These are phyloP conservation scores for Muscicapa comitata DNA, from an alignment of 2,797 vertebrate genomes.

Conservation along the genomic window DNA sequence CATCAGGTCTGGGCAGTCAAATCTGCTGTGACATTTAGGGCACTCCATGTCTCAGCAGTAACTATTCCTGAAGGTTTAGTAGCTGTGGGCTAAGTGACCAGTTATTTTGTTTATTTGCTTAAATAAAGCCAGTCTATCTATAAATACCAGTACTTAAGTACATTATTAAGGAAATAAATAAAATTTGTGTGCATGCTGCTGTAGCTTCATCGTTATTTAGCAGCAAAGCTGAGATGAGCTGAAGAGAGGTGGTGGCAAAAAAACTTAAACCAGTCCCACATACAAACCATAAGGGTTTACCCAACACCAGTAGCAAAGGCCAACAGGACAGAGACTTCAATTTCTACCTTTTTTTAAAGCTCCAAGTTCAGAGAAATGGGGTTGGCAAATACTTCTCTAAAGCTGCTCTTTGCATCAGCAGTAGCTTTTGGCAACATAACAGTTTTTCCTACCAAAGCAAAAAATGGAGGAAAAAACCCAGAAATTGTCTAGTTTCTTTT, in stretches of 20 bases:
- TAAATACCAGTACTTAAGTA: neutral
- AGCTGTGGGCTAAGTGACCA: neutral
- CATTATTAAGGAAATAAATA: neutral
- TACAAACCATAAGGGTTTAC: neutral
- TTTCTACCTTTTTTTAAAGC: neutral
- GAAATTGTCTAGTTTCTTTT: slow-evolving; percentile 13
- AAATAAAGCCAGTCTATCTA: neutral
- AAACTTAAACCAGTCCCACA: neutral
- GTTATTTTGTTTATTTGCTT: neutral
- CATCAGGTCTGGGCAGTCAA: neutral
- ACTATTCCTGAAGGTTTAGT: neutral
- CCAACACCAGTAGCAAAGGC: neutral
- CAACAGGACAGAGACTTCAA: neutral
- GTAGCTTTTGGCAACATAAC: slow-evolving; percentile 1
- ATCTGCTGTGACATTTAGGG: neutral
- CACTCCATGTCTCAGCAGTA: neutral
- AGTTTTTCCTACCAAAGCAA: slow-evolving; percentile 33
- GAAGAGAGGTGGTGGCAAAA: neutral
- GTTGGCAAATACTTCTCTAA: neutral
- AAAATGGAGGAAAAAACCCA: slow-evolving; percentile 8
- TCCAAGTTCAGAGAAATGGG: neutral
- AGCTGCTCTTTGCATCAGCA: neutral
- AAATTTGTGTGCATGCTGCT: neutral
- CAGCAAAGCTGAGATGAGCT: neutral
- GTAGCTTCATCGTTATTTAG: neutral